These are phyloP conservation scores for Trisateles emortualis DNA, from an alignment of 2,888 invertebrate species.

Conservation along the genomic window DNA sequence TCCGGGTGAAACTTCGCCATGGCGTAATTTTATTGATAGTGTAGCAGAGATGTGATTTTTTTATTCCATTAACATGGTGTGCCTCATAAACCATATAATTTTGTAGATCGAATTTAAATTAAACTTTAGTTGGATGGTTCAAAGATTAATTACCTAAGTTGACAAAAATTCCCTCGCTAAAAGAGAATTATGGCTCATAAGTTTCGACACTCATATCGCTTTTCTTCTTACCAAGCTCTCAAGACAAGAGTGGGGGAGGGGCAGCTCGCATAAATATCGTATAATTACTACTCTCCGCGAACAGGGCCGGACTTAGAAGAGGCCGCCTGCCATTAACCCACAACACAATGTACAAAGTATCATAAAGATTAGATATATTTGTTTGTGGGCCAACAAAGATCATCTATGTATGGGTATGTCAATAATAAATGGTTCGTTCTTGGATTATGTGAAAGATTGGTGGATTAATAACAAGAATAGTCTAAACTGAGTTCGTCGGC, in stretches of 20 bases:
- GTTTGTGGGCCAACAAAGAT: conserved; percentile 5
- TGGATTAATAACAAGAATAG: background rate
- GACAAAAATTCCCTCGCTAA: conserved; percentile 37
- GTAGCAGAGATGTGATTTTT: conserved; percentile 23
- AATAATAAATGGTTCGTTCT: conserved; percentile 6
- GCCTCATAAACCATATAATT: conserved; percentile 20
- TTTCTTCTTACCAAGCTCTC: conserved; percentile 58
- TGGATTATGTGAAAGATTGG: conserved; percentile 1
- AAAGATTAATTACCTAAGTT: conserved; percentile 38
- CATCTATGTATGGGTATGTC: background rate
- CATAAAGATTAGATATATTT: conserved; percentile 14
- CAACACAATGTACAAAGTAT: conserved; percentile 13
- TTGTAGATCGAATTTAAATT: conserved; percentile 35
- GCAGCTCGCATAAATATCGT: conserved; percentile 70
- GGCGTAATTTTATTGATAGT: conserved; percentile 36
- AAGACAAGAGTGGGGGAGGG: conserved; percentile 58
- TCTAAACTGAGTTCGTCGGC: no score
- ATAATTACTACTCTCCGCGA: conserved; percentile 69
- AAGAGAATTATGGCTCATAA: conserved; percentile 49
- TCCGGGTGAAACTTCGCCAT: conserved; percentile 17
- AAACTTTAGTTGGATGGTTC: conserved; percentile 27
- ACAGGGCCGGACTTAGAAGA: conserved; percentile 52
- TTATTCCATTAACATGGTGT: conserved; percentile 27
- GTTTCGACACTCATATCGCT: conserved; percentile 63
- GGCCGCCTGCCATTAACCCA: conserved; percentile 9